Percentiles rank a stretch among this genome's conserved stretches.
phyloP scores from a whole-genome alignment of 2,888 invertebrate genomes.

The Eueremaeus valkanovi region DNA sequence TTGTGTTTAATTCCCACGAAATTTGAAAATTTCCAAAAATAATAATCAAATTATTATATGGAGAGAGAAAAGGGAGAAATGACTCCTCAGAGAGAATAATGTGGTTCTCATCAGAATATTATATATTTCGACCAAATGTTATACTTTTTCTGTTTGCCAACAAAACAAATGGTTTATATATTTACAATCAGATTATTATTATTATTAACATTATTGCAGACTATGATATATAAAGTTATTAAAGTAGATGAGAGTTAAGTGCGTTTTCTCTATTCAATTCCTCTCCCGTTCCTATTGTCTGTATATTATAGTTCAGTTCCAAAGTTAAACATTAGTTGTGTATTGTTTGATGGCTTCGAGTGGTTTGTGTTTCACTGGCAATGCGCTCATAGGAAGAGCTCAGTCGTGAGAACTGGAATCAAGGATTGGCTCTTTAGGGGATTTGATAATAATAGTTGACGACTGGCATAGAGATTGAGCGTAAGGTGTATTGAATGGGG shows the following conservation, averaged over 20 bases:
- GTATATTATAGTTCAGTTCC: background rate
- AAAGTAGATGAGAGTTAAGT: background rate
- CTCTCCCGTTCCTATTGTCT: background rate
- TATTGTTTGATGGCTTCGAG: background rate
- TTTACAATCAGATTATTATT: background rate
- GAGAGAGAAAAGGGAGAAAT: background rate
- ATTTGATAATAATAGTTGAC: slow-evolving; percentile 10
- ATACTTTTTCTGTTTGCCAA: background rate
- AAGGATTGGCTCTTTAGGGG: slow-evolving; percentile 35
- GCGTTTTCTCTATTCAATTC: background rate
- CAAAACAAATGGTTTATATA: background rate
- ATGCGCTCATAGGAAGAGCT: background rate
- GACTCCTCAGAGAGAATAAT: no score
- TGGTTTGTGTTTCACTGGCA: background rate
- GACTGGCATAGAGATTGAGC: background rate
- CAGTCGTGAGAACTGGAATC: slow-evolving; percentile 27
- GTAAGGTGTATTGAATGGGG: background rate
- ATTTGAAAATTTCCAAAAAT: background rate
- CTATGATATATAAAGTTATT: slow-evolving; percentile 6
- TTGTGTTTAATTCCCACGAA: background rate
- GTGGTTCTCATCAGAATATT: background rate
- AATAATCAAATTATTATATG: background rate
- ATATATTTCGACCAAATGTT: slow-evolving; percentile 15
- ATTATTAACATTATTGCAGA: background rate
- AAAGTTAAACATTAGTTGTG: slow-evolving; percentile 25